Evolutionary conservation across 1,140 invertebrate genomes (phyloP).

Genomic region (Brachionus manjavacas): DNA sequence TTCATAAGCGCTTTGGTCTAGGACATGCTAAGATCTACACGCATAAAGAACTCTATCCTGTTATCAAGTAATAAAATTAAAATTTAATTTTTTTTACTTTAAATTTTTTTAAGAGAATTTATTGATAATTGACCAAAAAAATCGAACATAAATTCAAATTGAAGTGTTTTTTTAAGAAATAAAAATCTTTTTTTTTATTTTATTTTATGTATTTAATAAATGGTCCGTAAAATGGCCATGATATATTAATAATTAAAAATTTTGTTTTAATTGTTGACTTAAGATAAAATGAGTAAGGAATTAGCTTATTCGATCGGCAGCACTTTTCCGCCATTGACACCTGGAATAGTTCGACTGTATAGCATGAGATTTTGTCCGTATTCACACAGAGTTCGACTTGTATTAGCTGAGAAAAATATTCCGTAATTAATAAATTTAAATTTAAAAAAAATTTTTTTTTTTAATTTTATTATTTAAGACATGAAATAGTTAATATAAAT

Average conservation of each 20-base stretch:
- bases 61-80: slow-evolving; percentile 7
- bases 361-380: slow-evolving; percentile 85
- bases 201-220: background rate
- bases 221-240: background rate
- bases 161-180: background rate
- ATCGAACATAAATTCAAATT: background rate
- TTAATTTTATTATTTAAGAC: slow-evolving; percentile 37
- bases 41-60: slow-evolving; percentile 2
- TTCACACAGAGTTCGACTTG: slow-evolving; percentile 74
- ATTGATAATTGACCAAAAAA: background rate
- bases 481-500: slow-evolving; percentile 49
- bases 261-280: background rate
- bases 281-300: slow-evolving; percentile 23
- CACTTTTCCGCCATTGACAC: slow-evolving; percentile 61
- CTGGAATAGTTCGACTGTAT: slow-evolving; percentile 72
- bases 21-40: slow-evolving; percentile 30
- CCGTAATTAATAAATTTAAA: slow-evolving; percentile 62
- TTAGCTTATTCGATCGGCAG: slow-evolving; percentile 59
- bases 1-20: slow-evolving; percentile 18
- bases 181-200: background rate
- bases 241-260: background rate
- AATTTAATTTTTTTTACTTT: background rate
- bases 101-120: slow-evolving; percentile 12
- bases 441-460: background rate
- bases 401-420: slow-evolving; percentile 75